A percentile compares a stretch with the other conserved stretches of the same genome.
Evolutionary conservation across 2,797 vertebrate genomes (phyloP).

Genomic region (Oceanodroma leucorhoa): DNA sequence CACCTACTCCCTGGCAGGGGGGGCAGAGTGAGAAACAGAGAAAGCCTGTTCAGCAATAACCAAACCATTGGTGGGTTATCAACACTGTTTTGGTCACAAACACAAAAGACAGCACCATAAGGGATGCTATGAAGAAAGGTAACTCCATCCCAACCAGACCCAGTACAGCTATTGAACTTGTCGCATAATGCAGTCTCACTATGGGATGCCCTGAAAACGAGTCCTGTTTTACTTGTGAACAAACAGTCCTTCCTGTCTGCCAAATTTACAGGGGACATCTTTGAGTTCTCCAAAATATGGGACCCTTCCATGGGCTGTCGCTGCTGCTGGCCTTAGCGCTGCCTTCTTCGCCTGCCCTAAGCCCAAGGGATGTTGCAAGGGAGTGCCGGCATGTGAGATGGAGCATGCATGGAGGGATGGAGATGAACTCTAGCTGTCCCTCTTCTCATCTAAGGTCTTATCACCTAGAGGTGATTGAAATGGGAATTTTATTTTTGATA

Average conservation of each 20-base stretch:
- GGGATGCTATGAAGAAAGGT: not conserved
- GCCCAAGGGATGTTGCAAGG: not conserved
- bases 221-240: not conserved
- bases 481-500: not conserved
- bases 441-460: not conserved
- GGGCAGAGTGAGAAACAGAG: not conserved
- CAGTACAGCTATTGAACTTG: not conserved
- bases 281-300: not conserved
- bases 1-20: not conserved
- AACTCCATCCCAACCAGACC: not conserved
- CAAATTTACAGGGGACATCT: not conserved
- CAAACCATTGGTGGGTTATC: not conserved
- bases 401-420: fast-evolving
- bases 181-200: not conserved
- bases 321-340: not conserved
- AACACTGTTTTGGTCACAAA: not conserved
- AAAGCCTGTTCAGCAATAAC: not conserved
- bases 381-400: not conserved
- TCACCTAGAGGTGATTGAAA: not conserved
- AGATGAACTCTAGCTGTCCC: not conserved
- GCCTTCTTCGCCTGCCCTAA: not conserved
- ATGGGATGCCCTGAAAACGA: not conserved
- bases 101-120: not conserved
- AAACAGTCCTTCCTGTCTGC: not conserved
- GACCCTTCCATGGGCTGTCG: not conserved